These are phyloP conservation scores for Perca fluviatilis DNA, from an alignment of 2,113 vertebrate species.

Conservation along the genomic window DNA sequence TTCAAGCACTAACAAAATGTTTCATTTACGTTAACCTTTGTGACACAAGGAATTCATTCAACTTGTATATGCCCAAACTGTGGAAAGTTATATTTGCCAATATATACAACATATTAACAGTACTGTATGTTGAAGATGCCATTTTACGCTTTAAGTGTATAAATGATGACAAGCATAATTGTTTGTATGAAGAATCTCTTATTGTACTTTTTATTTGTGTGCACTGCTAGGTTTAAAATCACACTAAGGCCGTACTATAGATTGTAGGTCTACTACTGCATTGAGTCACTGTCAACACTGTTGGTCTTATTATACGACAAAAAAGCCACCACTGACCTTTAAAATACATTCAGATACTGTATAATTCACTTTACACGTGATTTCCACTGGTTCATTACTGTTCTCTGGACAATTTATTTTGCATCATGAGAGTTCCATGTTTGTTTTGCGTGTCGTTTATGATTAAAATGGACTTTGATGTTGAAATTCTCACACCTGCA, in stretches of 20 bases:
- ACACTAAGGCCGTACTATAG: not conserved
- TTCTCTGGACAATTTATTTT: slow-evolving; percentile 35
- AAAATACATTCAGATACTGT: slow-evolving; percentile 66
- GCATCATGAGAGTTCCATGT: slow-evolving; percentile 21
- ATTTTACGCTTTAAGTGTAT: not conserved
- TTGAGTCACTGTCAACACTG: not conserved
- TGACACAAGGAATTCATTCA: not conserved
- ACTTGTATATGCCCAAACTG: not conserved
- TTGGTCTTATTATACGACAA: not conserved
- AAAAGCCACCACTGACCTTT: slow-evolving; percentile 23
- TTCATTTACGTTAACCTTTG: not conserved
- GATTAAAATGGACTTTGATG: slow-evolving; percentile 18
- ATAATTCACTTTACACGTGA: slow-evolving; percentile 61
- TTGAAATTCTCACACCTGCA: slow-evolving; percentile 3
- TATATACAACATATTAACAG: not conserved
- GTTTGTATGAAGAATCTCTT: not conserved
- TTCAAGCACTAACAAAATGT: not conserved
- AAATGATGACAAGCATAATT: not conserved
- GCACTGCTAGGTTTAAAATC: not conserved
- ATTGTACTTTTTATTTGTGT: slow-evolving; percentile 9
- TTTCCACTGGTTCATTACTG: slow-evolving; percentile 47
- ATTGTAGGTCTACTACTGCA: slow-evolving; percentile 1
- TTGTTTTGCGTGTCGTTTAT: slow-evolving; percentile 12
- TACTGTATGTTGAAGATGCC: not conserved
- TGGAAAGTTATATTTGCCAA: not conserved